These are phyloP conservation scores for Zaprionus camerounensis DNA, from an alignment of 1,140 invertebrate genomes.

Conservation along the genomic window DNA sequence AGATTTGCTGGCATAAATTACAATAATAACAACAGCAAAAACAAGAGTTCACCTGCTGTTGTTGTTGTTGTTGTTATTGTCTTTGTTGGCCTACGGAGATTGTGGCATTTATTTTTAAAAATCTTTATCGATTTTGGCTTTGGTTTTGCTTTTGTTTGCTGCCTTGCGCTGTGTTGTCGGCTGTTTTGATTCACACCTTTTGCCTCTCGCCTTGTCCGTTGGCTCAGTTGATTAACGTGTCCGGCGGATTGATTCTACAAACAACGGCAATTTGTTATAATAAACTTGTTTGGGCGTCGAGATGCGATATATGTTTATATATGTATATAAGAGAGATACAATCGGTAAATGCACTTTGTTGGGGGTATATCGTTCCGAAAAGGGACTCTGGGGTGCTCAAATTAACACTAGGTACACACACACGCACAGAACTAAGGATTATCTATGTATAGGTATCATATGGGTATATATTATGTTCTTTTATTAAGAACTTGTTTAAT, in stretches of 20 bases:
- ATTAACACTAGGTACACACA: conserved; percentile 14
- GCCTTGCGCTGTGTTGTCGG: neutral
- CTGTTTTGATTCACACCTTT: conserved; percentile 18
- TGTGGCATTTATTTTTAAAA: conserved; percentile 36
- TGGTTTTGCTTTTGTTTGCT: conserved; percentile 8
- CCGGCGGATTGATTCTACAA: conserved; percentile 15
- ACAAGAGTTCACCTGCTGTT: neutral
- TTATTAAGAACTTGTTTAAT: conserved; percentile 6
- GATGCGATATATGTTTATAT: neutral
- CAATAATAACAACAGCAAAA: neutral
- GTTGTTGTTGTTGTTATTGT: neutral
- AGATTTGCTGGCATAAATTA: conserved; percentile 13
- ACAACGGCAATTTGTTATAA: conserved; percentile 11
- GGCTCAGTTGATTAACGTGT: conserved; percentile 24
- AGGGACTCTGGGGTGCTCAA: neutral
- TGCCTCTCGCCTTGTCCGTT: conserved; percentile 21
- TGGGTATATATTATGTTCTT: conserved; percentile 22
- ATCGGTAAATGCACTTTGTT: conserved; percentile 2
- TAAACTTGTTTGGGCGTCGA: neutral
- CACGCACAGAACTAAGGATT: conserved; percentile 4
- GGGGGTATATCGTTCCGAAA: neutral
- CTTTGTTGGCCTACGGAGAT: conserved; percentile 8
- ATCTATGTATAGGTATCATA: neutral
- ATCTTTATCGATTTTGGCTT: conserved; percentile 46
- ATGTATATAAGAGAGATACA: neutral